Evolutionary conservation across 2,888 invertebrate species (phyloP).

Genomic region (Hartigia nigra): DNA sequence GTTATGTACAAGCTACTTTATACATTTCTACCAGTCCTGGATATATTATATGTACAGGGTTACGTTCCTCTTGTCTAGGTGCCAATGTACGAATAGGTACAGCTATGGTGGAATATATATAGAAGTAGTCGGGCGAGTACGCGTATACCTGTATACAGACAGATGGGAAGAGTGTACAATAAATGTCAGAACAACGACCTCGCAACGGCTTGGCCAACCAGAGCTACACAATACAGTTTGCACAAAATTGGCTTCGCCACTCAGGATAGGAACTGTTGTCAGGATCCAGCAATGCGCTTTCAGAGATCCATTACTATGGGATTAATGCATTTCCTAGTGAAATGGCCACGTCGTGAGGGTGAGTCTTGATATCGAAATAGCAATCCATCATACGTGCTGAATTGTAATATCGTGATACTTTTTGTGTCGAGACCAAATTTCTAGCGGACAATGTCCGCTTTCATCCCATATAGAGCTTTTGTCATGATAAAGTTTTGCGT

Average conservation of each 20-base stretch:
- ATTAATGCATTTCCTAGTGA: conserved; percentile 4
- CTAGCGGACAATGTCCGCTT: not conserved
- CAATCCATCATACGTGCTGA: not conserved
- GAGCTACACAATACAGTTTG: not conserved
- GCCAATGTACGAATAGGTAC: not conserved
- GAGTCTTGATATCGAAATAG: not conserved
- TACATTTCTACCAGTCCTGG: not conserved
- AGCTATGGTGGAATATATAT: not conserved
- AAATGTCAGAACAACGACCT: conserved; percentile 46
- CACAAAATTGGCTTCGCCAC: conserved; percentile 5
- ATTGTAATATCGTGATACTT: not conserved
- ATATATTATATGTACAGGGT: not conserved
- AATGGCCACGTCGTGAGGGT: not conserved
- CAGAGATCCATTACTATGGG: not conserved
- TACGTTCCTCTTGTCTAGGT: not conserved
- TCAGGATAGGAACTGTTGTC: not conserved
- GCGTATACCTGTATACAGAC: not conserved
- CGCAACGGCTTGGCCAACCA: conserved; percentile 22
- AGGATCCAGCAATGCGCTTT: not conserved
- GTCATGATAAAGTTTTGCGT: not conserved
- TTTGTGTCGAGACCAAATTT: not conserved
- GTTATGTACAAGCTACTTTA: not conserved
- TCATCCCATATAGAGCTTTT: not conserved
- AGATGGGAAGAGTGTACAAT: conserved; percentile 26
- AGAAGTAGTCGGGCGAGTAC: not conserved